Evolutionary conservation across 2,888 invertebrate species (phyloP).

Genomic region (Acanthosoma haemorrhoidale): DNA sequence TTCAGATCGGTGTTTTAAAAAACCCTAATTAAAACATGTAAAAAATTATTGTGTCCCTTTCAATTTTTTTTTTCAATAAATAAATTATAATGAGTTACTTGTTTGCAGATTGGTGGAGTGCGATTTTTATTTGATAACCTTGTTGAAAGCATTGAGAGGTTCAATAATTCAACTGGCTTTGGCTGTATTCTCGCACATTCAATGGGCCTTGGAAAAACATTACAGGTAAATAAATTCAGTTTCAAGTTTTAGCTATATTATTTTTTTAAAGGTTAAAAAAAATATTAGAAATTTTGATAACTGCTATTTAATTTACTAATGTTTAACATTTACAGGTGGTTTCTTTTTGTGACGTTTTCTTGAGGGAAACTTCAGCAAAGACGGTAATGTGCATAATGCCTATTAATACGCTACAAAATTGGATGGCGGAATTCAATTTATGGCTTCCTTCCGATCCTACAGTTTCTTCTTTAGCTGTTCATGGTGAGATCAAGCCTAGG

Average conservation of each 20-base stretch:
- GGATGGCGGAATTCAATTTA: constrained; percentile 93
- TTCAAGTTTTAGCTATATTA: not conserved
- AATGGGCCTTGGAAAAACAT: constrained; percentile 98
- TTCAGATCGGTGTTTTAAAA: no score
- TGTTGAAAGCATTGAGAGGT: constrained; percentile 85
- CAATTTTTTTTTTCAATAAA: no score
- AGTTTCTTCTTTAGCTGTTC: constrained; percentile 53
- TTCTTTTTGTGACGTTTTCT: constrained; percentile 92
- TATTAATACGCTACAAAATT: constrained; percentile 89
- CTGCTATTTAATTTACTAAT: not conserved
- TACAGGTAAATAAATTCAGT: constrained; percentile 57
- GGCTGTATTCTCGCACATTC: constrained; percentile 98
- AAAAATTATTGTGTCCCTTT: no score
- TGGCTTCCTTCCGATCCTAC: constrained; percentile 76
- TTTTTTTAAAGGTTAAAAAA: not conserved
- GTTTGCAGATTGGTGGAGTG: constrained; percentile 77
- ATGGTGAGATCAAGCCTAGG: constrained; percentile 67
- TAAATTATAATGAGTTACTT: constrained; percentile 8
- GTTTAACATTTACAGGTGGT: constrained; percentile 57
- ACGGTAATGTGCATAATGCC: constrained; percentile 95
- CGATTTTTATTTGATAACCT: constrained; percentile 95
- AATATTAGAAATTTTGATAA: not conserved
- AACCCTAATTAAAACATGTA: no score
- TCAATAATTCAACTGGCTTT: constrained; percentile 81
- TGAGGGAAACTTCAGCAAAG: constrained; percentile 80